Evolutionary conservation across 2,113 vertebrate species (phyloP).

Genomic region (Rafetus swinhoei): DNA sequence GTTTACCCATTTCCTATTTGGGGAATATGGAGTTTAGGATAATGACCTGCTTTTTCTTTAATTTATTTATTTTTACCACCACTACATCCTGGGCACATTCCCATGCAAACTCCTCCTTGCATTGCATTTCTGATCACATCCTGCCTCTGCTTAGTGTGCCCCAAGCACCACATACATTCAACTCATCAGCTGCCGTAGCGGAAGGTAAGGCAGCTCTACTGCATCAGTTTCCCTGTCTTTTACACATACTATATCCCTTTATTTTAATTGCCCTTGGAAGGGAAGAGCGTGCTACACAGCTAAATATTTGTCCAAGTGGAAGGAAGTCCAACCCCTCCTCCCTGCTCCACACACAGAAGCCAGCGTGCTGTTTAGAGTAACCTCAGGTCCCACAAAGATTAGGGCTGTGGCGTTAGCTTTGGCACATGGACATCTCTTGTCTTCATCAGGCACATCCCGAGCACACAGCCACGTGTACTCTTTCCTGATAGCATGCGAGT

Average conservation of each 20-base stretch:
- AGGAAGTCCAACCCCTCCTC: slow-evolving; percentile 71
- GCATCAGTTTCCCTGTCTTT: slow-evolving; percentile 32
- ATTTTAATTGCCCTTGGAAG: slow-evolving; percentile 60
- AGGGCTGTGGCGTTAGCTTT: slow-evolving; percentile 44
- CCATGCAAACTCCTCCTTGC: background rate
- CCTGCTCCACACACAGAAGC: slow-evolving; percentile 15
- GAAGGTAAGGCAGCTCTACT: background rate
- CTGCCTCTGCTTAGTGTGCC: slow-evolving; percentile 11
- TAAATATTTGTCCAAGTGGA: slow-evolving; percentile 38
- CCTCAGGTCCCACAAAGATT: slow-evolving; percentile 15
- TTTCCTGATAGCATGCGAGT: slow-evolving; percentile 80
- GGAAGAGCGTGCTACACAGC: slow-evolving; percentile 56
- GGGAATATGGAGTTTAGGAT: background rate
- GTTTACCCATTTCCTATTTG: background rate
- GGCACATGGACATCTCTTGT: background rate
- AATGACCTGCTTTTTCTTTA: slow-evolving; percentile 13
- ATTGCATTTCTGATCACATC: background rate
- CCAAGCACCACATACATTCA: background rate
- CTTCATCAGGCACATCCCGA: slow-evolving; percentile 60
- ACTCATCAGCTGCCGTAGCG: background rate
- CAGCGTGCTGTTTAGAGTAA: slow-evolving; percentile 7
- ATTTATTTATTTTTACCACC: background rate
- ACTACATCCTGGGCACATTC: slow-evolving; percentile 19
- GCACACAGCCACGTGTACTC: slow-evolving; percentile 74
- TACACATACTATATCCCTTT: background rate